Conservation (phyloP, 2,113 vertebrate species). For the Diphyllodes magnificus region DNA sequence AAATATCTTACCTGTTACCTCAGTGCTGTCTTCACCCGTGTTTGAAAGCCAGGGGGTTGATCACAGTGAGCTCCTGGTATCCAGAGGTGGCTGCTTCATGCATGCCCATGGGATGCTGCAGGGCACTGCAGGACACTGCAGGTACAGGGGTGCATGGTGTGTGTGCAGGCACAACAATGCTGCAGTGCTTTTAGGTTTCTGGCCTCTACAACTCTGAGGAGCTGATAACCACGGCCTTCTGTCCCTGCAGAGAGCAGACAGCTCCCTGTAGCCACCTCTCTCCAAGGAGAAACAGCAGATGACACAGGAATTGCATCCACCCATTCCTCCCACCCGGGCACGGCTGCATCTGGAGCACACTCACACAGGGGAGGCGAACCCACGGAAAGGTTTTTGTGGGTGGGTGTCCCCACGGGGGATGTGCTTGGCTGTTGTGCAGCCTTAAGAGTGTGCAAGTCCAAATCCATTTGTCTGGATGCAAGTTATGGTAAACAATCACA, state of each 20-base stretch:
- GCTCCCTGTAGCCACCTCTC: neutral
- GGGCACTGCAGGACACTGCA: neutral
- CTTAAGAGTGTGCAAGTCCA: neutral
- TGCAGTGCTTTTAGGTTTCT: no score
- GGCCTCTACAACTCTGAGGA: neutral
- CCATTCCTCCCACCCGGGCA: neutral
- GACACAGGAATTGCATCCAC: neutral
- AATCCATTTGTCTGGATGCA: neutral
- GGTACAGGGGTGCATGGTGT: neutral
- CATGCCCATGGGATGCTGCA: neutral
- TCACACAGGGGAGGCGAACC: accelerated
- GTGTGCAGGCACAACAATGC: neutral
- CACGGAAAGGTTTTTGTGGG: accelerated
- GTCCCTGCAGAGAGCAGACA: neutral
- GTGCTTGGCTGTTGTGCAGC: neutral
- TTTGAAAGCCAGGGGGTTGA: neutral
- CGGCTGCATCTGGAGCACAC: neutral
- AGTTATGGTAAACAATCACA: neutral
- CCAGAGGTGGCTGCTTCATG: neutral
- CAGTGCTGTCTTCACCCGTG: accelerated
- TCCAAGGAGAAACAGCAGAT: accelerated
- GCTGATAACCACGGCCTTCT: neutral
- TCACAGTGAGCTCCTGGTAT: neutral
- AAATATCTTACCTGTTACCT: neutral
- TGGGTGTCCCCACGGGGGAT: accelerated